These are phyloP conservation scores for Caenorhabditis angaria DNA, from an alignment of 2,888 invertebrate genomes.

Conservation along the genomic window DNA sequence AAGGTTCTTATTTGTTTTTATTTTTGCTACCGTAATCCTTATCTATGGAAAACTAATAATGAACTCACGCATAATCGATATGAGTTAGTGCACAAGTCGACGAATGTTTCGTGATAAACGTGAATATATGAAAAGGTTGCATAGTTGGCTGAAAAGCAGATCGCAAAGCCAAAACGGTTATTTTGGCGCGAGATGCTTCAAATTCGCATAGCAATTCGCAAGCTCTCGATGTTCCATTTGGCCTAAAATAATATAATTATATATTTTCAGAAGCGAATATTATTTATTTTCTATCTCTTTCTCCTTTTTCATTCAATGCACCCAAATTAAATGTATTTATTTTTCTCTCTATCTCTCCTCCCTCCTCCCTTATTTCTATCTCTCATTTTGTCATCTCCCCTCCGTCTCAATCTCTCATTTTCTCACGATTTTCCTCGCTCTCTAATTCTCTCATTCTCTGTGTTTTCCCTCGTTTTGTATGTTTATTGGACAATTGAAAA, in stretches of 20 bases:
- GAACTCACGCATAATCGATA: slow-evolving; percentile 68
- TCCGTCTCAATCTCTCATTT: slow-evolving; percentile 14
- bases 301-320: neutral
- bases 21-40: neutral
- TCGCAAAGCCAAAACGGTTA: slow-evolving; percentile 52
- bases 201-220: slow-evolving; percentile 70
- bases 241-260: slow-evolving; percentile 28
- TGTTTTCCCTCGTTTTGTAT: slow-evolving; percentile 21
- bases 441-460: slow-evolving; percentile 15
- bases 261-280: neutral
- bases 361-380: slow-evolving; percentile 11
- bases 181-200: slow-evolving; percentile 43
- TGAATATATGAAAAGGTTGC: slow-evolving; percentile 45
- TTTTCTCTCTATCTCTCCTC: slow-evolving; percentile 13
- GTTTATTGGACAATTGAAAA: neutral
- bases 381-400: slow-evolving; percentile 9
- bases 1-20: too few species aligned
- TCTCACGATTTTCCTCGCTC: slow-evolving; percentile 10
- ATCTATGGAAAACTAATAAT: neutral
- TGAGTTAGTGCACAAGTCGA: slow-evolving; percentile 67
- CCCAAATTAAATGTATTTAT: neutral
- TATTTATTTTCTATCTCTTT: neutral
- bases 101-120: slow-evolving; percentile 70
- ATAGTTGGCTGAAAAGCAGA: slow-evolving; percentile 53
- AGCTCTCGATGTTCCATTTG: slow-evolving; percentile 36